Evolutionary conservation across 2,888 invertebrate genomes (phyloP).

Genomic region (Caenorhabditis angaria): DNA sequence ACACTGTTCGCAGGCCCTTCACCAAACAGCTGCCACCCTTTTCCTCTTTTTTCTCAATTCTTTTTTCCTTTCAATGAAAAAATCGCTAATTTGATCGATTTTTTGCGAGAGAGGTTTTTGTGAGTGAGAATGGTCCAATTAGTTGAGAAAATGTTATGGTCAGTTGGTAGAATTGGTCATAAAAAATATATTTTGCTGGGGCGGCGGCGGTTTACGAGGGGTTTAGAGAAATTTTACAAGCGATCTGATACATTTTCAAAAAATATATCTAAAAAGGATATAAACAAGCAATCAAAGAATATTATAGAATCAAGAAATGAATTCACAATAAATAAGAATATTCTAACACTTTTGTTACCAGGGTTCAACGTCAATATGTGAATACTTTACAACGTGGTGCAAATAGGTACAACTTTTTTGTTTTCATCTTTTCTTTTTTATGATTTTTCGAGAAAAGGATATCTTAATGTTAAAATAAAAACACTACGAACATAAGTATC

Average conservation of each 20-base stretch:
- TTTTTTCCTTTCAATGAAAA: neutral
- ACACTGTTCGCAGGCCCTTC: neutral
- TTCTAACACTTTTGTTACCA: neutral
- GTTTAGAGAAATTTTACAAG: neutral
- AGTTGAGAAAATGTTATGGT: neutral
- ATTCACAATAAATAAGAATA: neutral
- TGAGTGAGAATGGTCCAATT: neutral
- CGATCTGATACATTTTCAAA: too few species aligned
- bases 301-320: too few species aligned
- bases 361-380: neutral
- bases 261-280: neutral
- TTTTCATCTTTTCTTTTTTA: neutral
- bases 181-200: too few species aligned
- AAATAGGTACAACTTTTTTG: neutral
- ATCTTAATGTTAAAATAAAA: neutral
- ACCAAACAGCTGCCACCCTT: slow-evolving; percentile 4
- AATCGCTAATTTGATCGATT: slow-evolving; percentile 2
- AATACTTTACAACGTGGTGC: slow-evolving; percentile 4
- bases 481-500: neutral
- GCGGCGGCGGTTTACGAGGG: neutral
- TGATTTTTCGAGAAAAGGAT: neutral
- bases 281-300: neutral
- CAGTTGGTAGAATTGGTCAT: neutral
- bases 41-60: too few species aligned
- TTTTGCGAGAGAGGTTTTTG: neutral